These are phyloP conservation scores for Phaedon cochleariae DNA, from an alignment of 2,888 invertebrate genomes.

Conservation along the genomic window DNA sequence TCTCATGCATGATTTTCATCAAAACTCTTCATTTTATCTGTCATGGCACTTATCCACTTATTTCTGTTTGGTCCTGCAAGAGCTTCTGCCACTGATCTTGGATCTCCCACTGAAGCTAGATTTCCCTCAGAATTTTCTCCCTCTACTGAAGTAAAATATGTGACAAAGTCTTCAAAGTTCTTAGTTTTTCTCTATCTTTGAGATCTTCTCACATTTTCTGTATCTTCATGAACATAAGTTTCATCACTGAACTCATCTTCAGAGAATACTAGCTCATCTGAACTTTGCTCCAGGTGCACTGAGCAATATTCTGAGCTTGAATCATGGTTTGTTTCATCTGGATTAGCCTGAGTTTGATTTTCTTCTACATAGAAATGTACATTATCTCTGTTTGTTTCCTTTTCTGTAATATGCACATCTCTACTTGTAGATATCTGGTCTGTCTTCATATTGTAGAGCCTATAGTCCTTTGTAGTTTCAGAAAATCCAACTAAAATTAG, in stretches of 20 bases:
- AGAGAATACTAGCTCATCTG: no score
- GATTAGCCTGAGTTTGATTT: no score
- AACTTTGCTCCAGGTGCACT: no score
- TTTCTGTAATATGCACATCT: slow-evolving; percentile 21
- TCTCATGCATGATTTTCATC: slow-evolving; percentile 40
- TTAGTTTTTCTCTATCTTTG: slow-evolving; percentile 18
- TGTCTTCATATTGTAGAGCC: slow-evolving; percentile 17
- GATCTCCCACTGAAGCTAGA: slow-evolving; percentile 25
- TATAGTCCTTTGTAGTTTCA: slow-evolving; percentile 24
- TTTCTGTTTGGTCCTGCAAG: no score
- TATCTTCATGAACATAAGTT: no score
- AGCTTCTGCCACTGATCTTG: slow-evolving; percentile 27
- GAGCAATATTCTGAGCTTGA: no score
- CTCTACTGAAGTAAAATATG: no score
- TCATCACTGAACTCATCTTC: no score
- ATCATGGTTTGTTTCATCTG: background rate
- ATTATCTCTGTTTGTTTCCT: background rate
- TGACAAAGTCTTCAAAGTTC: slow-evolving; percentile 2
- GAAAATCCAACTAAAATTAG: slow-evolving; percentile 28
- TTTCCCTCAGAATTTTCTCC: background rate
- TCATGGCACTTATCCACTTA: slow-evolving; percentile 37
- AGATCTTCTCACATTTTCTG: no score
- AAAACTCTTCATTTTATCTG: slow-evolving; percentile 29
- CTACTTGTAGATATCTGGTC: slow-evolving; percentile 12
- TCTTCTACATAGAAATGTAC: slow-evolving; percentile 4